These are phyloP conservation scores for Alexandromys fortis DNA, from an alignment of 2,113 vertebrate genomes.

Conservation along the genomic window DNA sequence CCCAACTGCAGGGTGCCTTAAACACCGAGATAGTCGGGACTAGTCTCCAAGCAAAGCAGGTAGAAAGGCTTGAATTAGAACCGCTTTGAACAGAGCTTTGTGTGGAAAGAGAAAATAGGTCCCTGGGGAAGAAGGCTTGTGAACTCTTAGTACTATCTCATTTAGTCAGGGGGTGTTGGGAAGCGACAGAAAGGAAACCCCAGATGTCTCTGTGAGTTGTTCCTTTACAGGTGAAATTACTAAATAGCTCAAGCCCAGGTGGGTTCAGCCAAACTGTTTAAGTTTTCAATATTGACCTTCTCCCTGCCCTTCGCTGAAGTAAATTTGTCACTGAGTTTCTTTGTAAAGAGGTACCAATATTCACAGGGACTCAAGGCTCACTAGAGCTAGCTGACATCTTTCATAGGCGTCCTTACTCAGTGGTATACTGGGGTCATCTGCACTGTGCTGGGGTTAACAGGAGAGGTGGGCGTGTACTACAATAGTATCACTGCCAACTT, in stretches of 20 bases:
- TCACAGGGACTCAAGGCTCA: neutral
- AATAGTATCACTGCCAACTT: neutral
- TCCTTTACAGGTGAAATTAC: neutral
- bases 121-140: neutral
- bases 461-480: rapidly evolving
- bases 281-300: conserved; percentile 19
- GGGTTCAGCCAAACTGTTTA: neutral
- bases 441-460: too few relatives aligned
- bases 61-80: neutral
- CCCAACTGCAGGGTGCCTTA: neutral
- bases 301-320: neutral
- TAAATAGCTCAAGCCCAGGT: neutral
- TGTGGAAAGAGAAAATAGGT: neutral
- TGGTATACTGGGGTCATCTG: too few relatives aligned
- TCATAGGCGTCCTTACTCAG: too few relatives aligned
- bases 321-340: neutral
- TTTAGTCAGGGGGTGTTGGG: neutral
- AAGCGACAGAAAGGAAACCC: neutral
- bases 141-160: neutral
- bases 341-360: neutral
- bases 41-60: neutral
- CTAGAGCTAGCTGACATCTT: neutral
- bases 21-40: neutral
- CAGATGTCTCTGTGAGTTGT: neutral
- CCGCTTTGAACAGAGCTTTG: neutral